Base-by-base conservation (phyloP, 2,113 vertebrate genomes). In the Plestiodon gilberti region DNA sequence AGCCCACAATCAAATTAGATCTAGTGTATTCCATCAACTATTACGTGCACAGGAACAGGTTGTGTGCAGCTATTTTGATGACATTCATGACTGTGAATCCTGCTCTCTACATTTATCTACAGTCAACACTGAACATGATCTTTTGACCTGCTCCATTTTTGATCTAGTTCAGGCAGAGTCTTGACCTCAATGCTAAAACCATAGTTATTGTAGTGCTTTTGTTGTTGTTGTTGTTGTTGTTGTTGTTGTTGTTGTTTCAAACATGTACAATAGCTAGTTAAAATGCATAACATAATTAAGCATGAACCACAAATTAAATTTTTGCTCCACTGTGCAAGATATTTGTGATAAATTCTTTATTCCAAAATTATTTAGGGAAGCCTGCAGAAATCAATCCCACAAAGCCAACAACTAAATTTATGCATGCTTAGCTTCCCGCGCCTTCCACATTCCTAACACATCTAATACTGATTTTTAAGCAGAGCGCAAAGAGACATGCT, bases 41-140 rank as follows among this genome's bases (percentile, higher is more conserved):
- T 74, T 62, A 85, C 30, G 74, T 85, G 75, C 83, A 84, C 52
- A 77, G 48, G 65, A 74, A 0, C 18, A 88, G 78, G 67, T 88
- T 84, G 74, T 92, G 80, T 79, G 73, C 43, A 48, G 75, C 78
- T 82, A 82, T 78, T 64, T 91, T 76, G 84, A 84, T 71, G 92
- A 90, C 90, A 91, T 73, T 93, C 86, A 85, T 71, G 83, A 82
- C 89, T 89, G 85, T 88, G 91, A 94, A 93, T 89, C 87, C 86
- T 89, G 87, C 82, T 93, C 82, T 94, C 85, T 83, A 81, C 74
- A 52, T 87, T 92, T 89, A 88, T 52, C 79, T 69, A 35, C 52
- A 81, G 17, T 69, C 52, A n/a, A 81, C n/a, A 82, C 2, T 81
- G 14, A n/a, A 55, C 15, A 15, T 17, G 20, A 61, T 23, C 38